A percentile compares a stretch with the other conserved stretches of the same genome.
These are phyloP conservation scores for Ellobius talpinus DNA, from an alignment of 2,113 vertebrate species.

Conservation along the genomic window DNA sequence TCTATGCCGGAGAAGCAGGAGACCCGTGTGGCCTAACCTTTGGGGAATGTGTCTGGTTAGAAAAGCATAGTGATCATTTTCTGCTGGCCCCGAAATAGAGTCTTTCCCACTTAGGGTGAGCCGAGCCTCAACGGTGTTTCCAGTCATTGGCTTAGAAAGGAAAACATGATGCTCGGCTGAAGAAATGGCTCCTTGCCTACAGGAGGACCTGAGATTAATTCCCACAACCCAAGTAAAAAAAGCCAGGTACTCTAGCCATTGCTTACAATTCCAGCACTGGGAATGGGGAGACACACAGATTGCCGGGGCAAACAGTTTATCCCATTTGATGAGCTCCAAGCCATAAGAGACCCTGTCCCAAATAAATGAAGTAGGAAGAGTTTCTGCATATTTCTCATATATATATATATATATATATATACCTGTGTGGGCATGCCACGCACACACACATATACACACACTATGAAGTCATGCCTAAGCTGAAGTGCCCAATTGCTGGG, in stretches of 20 bases:
- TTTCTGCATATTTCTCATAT: not conserved
- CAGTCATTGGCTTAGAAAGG: not conserved
- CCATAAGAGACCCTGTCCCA: not conserved
- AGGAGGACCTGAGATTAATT: not conserved
- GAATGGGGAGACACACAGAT: no score
- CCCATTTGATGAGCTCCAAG: not conserved
- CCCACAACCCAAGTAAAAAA: not conserved
- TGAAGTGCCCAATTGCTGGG: not conserved
- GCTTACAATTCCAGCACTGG: not conserved
- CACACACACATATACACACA: not conserved
- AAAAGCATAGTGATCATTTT: not conserved
- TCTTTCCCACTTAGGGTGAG: not conserved
- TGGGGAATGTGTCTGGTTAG: not conserved
- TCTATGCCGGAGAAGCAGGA: not conserved
- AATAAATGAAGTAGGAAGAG: not conserved
- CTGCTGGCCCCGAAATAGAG: not conserved
- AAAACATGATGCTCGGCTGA: not conserved
- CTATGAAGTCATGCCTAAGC: not conserved
- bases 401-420: not conserved
- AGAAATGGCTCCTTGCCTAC: not conserved
- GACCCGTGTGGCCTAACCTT: not conserved
- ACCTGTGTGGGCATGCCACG: not conserved
- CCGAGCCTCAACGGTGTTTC: not conserved
- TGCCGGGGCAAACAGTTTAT: not conserved
- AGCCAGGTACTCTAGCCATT: not conserved